Percentiles rank a stretch among this genome's conserved stretches.
These are phyloP conservation scores for Drosophila simulans DNA, from an alignment of 1,140 invertebrate genomes.

Conservation along the genomic window DNA sequence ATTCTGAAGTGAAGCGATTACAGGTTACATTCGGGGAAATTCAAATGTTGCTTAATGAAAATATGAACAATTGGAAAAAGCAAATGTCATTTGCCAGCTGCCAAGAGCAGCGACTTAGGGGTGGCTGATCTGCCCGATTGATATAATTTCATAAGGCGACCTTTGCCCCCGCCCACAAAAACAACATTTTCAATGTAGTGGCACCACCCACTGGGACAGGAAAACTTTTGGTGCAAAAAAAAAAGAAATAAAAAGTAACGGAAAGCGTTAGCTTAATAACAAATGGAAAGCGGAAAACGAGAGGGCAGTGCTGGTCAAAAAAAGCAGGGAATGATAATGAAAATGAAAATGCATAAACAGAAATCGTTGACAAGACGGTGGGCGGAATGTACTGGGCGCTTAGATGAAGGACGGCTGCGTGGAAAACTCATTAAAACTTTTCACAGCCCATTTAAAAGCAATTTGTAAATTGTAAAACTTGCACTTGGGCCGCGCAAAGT, in stretches of 20 bases:
- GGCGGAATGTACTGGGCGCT: conserved; percentile 23
- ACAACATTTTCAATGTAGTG: conserved; percentile 35
- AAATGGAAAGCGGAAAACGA: conserved; percentile 62
- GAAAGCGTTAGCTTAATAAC: conserved; percentile 61
- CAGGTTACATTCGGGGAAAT: conserved; percentile 44
- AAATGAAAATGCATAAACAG: conserved; percentile 79
- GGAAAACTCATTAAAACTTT: conserved; percentile 84
- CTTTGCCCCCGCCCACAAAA: background rate
- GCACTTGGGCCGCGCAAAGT: conserved; percentile 39
- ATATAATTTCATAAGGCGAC: conserved; percentile 78
- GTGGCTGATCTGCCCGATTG: conserved; percentile 64
- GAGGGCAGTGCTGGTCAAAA: conserved; percentile 16
- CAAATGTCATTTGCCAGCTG: conserved; percentile 77
- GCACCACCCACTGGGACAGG: conserved; percentile 31
- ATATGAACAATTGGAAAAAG: conserved; percentile 70
- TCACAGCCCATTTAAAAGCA: conserved; percentile 83
- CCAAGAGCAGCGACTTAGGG: conserved; percentile 42
- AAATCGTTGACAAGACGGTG: conserved; percentile 15
- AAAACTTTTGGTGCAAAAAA: conserved; percentile 15
- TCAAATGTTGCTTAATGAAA: conserved; percentile 71
- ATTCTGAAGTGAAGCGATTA: conserved; percentile 41
- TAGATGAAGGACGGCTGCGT: conserved; percentile 44
- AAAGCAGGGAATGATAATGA: conserved; percentile 68
- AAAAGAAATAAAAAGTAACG: conserved; percentile 42
- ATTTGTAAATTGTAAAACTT: conserved; percentile 79